These are phyloP conservation scores for Drosophila glabriapex DNA, from an alignment of 2,888 invertebrate genomes.

Conservation along the genomic window DNA sequence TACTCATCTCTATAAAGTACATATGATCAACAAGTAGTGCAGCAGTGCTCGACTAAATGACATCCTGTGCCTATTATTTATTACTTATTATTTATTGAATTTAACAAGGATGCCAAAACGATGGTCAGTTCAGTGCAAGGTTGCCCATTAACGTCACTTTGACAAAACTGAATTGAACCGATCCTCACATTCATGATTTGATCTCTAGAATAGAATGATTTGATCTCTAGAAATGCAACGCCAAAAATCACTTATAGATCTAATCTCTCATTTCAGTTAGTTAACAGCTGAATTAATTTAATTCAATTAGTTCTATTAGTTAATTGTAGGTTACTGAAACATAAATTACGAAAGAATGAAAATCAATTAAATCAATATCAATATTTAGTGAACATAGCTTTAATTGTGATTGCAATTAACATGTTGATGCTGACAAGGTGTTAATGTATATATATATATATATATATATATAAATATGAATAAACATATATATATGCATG, in stretches of 20 bases:
- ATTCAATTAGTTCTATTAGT: neutral
- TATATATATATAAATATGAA: neutral
- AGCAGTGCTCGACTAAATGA: neutral
- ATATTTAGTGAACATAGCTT: neutral
- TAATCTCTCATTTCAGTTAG: neutral
- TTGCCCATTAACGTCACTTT: neutral
- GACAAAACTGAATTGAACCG: neutral
- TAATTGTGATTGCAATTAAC: neutral
- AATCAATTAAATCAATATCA: slow-evolving; percentile 3
- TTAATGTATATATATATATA: neutral
- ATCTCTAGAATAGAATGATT: neutral
- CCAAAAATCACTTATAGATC: neutral
- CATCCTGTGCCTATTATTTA: slow-evolving; percentile 2
- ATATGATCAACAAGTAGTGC: no score
- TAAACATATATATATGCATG: neutral
- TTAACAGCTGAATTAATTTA: neutral
- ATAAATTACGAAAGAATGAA: neutral
- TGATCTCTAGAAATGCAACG: neutral
- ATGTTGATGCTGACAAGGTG: slow-evolving; percentile 3
- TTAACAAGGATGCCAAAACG: neutral
- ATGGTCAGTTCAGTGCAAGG: neutral
- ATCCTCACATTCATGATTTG: neutral
- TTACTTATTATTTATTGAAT: neutral
- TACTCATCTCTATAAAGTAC: slow-evolving; percentile 3
- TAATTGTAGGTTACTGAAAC: neutral